These are phyloP conservation scores for Celastrina argiolus DNA, from an alignment of 2,888 invertebrate species.

Conservation along the genomic window DNA sequence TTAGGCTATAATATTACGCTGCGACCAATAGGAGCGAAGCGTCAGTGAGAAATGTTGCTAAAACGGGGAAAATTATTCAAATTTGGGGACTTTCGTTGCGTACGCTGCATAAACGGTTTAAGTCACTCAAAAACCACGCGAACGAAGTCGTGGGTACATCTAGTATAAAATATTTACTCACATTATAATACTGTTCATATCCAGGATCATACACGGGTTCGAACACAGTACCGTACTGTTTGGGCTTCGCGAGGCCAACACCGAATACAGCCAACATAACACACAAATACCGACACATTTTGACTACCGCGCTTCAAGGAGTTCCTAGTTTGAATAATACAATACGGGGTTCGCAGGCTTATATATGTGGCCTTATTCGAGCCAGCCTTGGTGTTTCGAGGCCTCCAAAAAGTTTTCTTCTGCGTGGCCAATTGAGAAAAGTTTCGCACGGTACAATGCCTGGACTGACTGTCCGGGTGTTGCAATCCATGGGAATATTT, in stretches of 20 bases:
- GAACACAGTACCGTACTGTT: slow-evolving; percentile 41
- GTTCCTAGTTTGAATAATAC: slow-evolving; percentile 59
- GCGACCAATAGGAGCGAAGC: too few species aligned
- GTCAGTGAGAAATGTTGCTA: too few species aligned
- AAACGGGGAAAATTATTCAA: too few species aligned
- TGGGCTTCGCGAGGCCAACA: slow-evolving; percentile 48
- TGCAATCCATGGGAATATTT: slow-evolving; percentile 44
- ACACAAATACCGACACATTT: slow-evolving; percentile 53
- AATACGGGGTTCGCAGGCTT: slow-evolving; percentile 61
- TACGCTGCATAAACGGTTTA: too few species aligned
- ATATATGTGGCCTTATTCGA: slow-evolving; percentile 73
- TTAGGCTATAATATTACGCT: too few species aligned
- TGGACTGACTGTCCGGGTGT: slow-evolving; percentile 56
- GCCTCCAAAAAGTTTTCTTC: slow-evolving; percentile 70
- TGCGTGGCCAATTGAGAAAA: slow-evolving; percentile 63
- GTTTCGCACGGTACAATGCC: slow-evolving; percentile 63
- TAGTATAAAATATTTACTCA: slow-evolving; percentile 40
- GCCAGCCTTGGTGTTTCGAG: slow-evolving; percentile 56
- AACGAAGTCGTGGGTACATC: too few species aligned
- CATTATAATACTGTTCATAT: slow-evolving; percentile 80
- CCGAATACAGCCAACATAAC: slow-evolving; percentile 47
- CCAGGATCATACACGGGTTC: slow-evolving; percentile 63
- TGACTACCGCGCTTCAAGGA: slow-evolving; percentile 49
- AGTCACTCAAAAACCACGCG: too few species aligned
- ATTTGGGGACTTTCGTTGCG: too few species aligned